Evolutionary conservation across 1,140 invertebrate genomes (phyloP).

Genomic region (Lepidurus arcticus): DNA sequence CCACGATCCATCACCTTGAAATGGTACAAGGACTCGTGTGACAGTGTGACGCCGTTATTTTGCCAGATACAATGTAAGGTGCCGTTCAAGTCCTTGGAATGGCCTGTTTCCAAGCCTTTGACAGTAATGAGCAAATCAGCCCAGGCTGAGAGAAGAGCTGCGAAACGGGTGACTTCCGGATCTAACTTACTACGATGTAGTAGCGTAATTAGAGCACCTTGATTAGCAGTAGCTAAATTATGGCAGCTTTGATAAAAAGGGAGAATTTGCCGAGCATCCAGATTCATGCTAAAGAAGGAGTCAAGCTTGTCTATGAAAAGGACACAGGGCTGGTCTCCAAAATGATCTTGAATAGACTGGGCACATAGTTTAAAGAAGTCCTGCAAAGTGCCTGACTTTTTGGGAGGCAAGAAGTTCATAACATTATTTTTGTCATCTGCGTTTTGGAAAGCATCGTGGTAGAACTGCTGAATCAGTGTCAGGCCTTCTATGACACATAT

Average conservation of each 20-base stretch:
- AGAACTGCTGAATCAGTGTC: background rate
- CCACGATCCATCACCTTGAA: slow-evolving; percentile 32
- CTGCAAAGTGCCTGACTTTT: background rate
- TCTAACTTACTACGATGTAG: slow-evolving; percentile 10
- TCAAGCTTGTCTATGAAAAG: slow-evolving; percentile 30
- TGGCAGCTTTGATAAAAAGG: slow-evolving; percentile 28
- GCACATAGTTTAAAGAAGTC: background rate
- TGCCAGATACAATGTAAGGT: slow-evolving; percentile 26
- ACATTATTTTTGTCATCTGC: background rate
- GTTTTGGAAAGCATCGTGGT: background rate
- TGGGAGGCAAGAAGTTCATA: slow-evolving; percentile 19
- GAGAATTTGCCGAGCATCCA: background rate
- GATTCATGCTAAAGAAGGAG: slow-evolving; percentile 26
- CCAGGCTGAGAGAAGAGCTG: slow-evolving; percentile 24
- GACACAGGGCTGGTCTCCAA: slow-evolving; percentile 8
- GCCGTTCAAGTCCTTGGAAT: slow-evolving; percentile 30
- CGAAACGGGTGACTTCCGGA: background rate
- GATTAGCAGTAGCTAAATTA: background rate
- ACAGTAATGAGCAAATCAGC: slow-evolving; percentile 27
- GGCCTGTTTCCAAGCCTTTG: slow-evolving; percentile 27
- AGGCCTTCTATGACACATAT: slow-evolving; percentile 24
- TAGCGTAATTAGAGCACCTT: slow-evolving; percentile 23
- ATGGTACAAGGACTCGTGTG: slow-evolving; percentile 25
- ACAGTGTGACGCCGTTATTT: slow-evolving; percentile 1
- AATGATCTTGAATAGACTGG: background rate